Percentiles rank a stretch among this genome's conserved stretches.
Evolutionary conservation across 1,140 invertebrate genomes (phyloP).

Genomic region (Cepaea nemoralis): DNA sequence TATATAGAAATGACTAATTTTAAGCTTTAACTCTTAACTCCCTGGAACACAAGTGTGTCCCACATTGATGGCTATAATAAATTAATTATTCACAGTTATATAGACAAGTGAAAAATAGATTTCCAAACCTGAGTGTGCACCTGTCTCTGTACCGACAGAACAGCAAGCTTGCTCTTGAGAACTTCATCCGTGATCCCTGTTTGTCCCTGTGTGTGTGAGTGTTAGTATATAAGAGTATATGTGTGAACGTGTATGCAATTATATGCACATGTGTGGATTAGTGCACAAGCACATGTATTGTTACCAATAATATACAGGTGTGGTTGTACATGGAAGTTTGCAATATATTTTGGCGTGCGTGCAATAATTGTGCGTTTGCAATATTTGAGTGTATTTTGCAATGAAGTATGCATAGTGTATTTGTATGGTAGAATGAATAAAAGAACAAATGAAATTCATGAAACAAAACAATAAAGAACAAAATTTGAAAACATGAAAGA

Average conservation of each 20-base stretch:
- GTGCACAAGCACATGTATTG: background rate
- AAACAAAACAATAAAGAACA: background rate
- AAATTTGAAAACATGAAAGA: background rate
- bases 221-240: background rate
- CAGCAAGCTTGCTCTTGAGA: constrained; percentile 55
- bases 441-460: background rate
- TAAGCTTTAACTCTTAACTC: too few relatives aligned
- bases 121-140: constrained; percentile 50
- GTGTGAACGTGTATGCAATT: background rate
- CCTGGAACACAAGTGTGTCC: too few relatives aligned
- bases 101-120: background rate
- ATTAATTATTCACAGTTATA: too few relatives aligned
- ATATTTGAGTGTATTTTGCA: too few relatives aligned
- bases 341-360: too few relatives aligned
- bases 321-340: too few relatives aligned
- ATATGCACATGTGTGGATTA: background rate
- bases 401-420: background rate
- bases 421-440: background rate
- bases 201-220: constrained; percentile 45
- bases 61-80: too few relatives aligned
- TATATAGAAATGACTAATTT: too few relatives aligned
- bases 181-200: constrained; percentile 56
- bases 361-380: too few relatives aligned
- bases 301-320: background rate
- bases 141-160: constrained; percentile 59